These are phyloP conservation scores for Dipodomys stephensi DNA, from an alignment of 2,113 vertebrate species.

Conservation along the genomic window DNA sequence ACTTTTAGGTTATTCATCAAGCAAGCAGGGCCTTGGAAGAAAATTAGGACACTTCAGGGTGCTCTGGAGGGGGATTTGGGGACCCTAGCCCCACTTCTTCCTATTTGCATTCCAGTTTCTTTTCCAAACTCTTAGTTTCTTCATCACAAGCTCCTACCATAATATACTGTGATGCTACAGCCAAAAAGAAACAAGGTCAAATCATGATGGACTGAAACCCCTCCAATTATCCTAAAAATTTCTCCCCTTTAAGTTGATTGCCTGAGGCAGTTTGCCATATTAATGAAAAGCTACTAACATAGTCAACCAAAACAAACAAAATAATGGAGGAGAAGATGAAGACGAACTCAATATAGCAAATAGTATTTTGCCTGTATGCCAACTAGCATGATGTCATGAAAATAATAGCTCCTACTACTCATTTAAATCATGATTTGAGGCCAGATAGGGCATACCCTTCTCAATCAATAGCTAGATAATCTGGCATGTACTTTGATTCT, in stretches of 20 bases:
- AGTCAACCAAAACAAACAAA: conserved; percentile 3
- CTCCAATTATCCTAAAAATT: not conserved
- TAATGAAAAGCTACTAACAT: not conserved
- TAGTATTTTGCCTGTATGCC: not conserved
- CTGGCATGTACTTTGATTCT: no score
- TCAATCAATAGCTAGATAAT: no score
- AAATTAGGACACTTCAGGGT: not conserved
- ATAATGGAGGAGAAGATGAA: not conserved
- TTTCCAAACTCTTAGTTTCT: not conserved
- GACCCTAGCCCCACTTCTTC: no score
- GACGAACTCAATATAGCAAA: not conserved
- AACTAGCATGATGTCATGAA: not conserved
- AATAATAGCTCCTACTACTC: not conserved
- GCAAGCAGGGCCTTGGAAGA: not conserved
- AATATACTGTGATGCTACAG: not conserved
- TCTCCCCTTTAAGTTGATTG: not conserved
- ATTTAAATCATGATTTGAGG: not conserved
- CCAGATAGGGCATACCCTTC: no score
- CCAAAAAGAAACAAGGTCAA: not conserved
- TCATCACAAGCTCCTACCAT: not conserved
- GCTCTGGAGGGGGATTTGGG: not conserved
- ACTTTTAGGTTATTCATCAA: not conserved
- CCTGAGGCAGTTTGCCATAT: not conserved
- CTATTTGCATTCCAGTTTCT: not conserved
- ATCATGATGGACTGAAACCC: not conserved